phyloP scores from a whole-genome alignment of 2,797 vertebrate species.

The Discoglossus pictus region DNA sequence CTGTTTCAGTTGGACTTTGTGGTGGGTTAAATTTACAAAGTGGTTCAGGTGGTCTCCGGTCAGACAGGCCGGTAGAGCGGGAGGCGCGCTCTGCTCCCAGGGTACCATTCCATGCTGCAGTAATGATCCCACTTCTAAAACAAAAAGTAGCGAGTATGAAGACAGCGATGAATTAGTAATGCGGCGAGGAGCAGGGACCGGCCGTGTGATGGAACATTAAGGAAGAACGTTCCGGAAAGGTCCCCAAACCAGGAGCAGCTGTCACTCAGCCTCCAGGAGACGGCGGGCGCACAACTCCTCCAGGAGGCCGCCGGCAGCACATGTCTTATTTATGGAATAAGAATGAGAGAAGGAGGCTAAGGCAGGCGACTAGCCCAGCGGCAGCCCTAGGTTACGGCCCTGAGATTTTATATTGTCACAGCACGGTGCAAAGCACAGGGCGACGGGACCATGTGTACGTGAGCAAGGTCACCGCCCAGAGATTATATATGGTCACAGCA shows the following conservation, averaged over 20 bases:
- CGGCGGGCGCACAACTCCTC: not conserved
- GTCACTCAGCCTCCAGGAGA: constrained; percentile 31
- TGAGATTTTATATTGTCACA: no score
- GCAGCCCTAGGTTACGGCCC: constrained; percentile 15
- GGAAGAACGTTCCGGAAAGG: constrained; percentile 11
- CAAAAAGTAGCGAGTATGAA: not conserved
- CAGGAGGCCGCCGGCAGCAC: constrained; percentile 8
- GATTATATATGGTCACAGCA: no score
- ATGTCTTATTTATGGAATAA: constrained; percentile 37
- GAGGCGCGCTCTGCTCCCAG: no score
- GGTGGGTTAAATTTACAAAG: no score
- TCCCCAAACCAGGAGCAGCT: constrained; percentile 23
- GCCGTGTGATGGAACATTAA: constrained; percentile 35
- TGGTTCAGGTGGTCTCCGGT: no score
- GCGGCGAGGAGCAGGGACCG: constrained; percentile 15
- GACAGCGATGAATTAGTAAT: constrained; percentile 38
- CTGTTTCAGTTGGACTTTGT: no score
- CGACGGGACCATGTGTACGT: no score
- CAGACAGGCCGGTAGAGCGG: no score
- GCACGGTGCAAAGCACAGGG: not conserved
- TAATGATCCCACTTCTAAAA: constrained; percentile 6
- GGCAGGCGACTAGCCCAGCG: not conserved
- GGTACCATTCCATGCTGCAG: no score
- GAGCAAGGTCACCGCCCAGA: no score
- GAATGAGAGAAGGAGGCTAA: constrained; percentile 6